phyloP scores from a whole-genome alignment of 2,113 vertebrate species.

The Peromyscus leucopus region DNA sequence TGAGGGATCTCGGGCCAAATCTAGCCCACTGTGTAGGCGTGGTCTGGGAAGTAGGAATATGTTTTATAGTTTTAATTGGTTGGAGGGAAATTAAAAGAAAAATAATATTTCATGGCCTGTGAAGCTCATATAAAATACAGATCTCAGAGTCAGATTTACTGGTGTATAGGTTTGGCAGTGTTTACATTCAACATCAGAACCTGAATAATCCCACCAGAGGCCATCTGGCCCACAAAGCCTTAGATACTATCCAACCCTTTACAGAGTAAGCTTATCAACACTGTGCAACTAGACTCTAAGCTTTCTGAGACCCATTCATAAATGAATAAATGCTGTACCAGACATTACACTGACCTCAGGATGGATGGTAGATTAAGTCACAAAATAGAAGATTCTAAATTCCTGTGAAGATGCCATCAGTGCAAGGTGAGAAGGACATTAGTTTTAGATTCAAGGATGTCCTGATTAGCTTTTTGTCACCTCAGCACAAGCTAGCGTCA shows the following conservation, averaged over 20 bases:
- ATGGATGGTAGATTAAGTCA: background rate
- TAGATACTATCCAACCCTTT: background rate
- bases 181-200: background rate
- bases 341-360: background rate
- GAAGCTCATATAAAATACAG: conserved; percentile 22
- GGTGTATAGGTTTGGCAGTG: background rate
- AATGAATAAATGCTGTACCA: background rate
- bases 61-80: conserved; percentile 4
- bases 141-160: background rate
- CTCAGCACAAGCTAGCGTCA: background rate
- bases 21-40: background rate
- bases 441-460: conserved; percentile 18
- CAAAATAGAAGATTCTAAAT: background rate
- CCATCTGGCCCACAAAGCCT: background rate
- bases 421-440: background rate
- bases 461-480: background rate
- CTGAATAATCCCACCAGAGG: background rate
- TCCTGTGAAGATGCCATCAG: background rate
- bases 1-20: background rate
- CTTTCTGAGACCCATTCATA: background rate
- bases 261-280: background rate
- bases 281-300: background rate
- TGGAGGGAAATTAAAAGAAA: background rate
- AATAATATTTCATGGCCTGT: background rate
- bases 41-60: background rate